phyloP scores from a whole-genome alignment of 2,113 vertebrate species.

The Dryoscopus gambensis region DNA sequence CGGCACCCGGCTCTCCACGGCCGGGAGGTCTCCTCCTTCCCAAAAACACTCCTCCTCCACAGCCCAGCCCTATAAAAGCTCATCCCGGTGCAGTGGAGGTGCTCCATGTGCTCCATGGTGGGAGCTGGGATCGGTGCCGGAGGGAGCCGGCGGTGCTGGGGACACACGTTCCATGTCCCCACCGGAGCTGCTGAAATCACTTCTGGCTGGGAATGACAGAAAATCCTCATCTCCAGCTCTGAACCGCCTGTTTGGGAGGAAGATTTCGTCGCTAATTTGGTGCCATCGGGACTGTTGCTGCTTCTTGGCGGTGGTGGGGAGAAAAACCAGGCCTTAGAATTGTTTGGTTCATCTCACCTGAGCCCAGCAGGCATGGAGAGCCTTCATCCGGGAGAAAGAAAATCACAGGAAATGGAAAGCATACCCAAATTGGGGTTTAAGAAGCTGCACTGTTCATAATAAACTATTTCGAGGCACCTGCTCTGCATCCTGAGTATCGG shows the following conservation, averaged over 20 bases:
- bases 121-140: rapidly evolving
- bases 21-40: background rate
- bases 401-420: rapidly evolving
- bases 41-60: background rate
- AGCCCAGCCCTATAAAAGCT: background rate
- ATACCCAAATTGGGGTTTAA: rapidly evolving
- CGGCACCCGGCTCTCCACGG: background rate
- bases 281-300: background rate
- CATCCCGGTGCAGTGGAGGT: rapidly evolving
- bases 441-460: background rate
- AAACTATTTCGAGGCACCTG: background rate
- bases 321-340: background rate
- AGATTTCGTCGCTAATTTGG: background rate
- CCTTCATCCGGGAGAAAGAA: background rate
- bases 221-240: background rate
- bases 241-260: background rate
- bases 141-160: background rate
- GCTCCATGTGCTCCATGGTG: background rate
- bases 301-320: background rate
- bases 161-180: rapidly evolving
- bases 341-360: background rate
- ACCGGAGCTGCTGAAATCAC: background rate
- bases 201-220: background rate
- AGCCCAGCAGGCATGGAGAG: rapidly evolving
- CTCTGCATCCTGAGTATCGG: background rate